Base-by-base conservation (phyloP, 2,888 invertebrate genomes). In the Stenotaenia linearis region DNA sequence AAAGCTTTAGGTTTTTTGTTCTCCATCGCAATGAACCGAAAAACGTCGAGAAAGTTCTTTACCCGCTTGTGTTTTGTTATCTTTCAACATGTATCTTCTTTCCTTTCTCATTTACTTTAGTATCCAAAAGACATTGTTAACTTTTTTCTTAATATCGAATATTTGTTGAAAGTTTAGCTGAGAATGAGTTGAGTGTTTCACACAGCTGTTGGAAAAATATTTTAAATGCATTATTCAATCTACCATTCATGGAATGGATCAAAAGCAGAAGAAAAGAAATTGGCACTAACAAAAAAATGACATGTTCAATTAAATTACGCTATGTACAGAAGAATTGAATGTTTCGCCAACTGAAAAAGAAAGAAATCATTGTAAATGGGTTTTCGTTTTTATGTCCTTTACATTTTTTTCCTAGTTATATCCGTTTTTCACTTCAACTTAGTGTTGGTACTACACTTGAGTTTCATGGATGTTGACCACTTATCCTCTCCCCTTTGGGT, bases 401-500 rank as follows among this genome's bases (percentile, higher is more conserved):
- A n/a, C n/a, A 45, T 56, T 56, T 56, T 21, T 56, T 21, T 9
- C 56, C 15, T 4, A 15, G 12, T n/a, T 40, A n/a, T 40, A 21
- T 56, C 23, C 23, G 56, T 56, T 56, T 56, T 56, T 56, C 56
- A 56, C 56, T 56, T 56, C 56, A 56, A 56, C 56, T 56, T 23
- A 56, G 56, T 56, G 56, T 56, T 56, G 56, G n/a, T n/a, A 56
- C 56, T 56, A 21, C 56, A 56, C 56, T 23, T 56, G 56, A 56
- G 23, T 56, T 56, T 56, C 56, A 56, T 56, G 56, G 56, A 56
- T 56, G 56, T 56, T 56, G 56, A 56, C 56, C 56, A 56, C 56
- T 56, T 56, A 56, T n/a, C 56, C 23, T 21, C 10, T 56, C 21
- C 18, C 56, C 56, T 56, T 23, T 56, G 56, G 56, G 56, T 56